Percentiles rank a stretch among this genome's conserved stretches.
Evolutionary conservation across 1,140 invertebrate genomes (phyloP).

Genomic region (Stegodyphus mimosarum): DNA sequence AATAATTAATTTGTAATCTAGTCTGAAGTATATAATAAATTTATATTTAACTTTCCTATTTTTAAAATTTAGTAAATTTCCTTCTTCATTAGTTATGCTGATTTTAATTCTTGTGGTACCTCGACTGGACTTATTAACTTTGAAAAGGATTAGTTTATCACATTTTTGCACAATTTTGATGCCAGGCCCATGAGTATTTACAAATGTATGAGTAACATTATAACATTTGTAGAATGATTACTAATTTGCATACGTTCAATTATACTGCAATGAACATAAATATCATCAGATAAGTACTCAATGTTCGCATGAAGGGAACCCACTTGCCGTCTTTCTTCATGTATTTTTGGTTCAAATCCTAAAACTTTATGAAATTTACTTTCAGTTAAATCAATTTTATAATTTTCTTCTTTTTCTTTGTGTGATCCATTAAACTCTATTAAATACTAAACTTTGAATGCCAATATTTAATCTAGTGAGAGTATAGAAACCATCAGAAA

Average conservation of each 20-base stretch:
- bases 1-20: no score
- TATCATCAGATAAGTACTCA: not conserved
- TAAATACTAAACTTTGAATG: no score
- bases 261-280: slow-evolving; percentile 33
- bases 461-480: no score
- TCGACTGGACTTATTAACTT: not conserved
- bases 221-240: not conserved
- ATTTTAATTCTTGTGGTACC: slow-evolving; percentile 8
- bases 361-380: slow-evolving; percentile 14
- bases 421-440: no score
- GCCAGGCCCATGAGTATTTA: not conserved
- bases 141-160: slow-evolving; percentile 8
- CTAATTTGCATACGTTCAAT: not conserved
- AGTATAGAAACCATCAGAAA: no score
- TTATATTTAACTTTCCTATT: slow-evolving; percentile 8
- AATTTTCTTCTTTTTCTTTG: not conserved
- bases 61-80: slow-evolving; percentile 5
- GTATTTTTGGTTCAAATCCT: slow-evolving; percentile 22
- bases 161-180: not conserved
- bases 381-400: slow-evolving; percentile 21
- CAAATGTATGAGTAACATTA: slow-evolving; percentile 23
- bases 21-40: no score
- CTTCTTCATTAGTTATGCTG: slow-evolving; percentile 17
- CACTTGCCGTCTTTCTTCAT: not conserved
- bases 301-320: slow-evolving; percentile 20